These are phyloP conservation scores for Antheraea pernyi DNA, from an alignment of 1,140 invertebrate species.

Conservation along the genomic window DNA sequence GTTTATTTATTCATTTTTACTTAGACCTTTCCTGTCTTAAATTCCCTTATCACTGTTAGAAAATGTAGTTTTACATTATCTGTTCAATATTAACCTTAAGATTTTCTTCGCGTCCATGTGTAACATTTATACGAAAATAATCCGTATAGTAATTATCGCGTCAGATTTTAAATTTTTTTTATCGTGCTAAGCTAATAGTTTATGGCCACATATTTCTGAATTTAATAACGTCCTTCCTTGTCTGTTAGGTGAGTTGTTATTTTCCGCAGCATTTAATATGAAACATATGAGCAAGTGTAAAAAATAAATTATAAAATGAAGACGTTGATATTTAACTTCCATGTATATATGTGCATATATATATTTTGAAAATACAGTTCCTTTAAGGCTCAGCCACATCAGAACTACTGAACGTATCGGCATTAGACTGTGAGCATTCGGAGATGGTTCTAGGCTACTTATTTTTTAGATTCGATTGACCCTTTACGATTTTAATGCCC, in stretches of 20 bases:
- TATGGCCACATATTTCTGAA: not conserved
- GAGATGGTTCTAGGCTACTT: no score
- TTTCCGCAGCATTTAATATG: not conserved
- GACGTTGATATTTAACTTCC: no score
- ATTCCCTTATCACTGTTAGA: slow-evolving; percentile 38
- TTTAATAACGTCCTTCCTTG: not conserved
- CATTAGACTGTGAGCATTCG: no score
- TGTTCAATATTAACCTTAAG: not conserved
- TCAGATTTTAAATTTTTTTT: not conserved
- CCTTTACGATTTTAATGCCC: no score
- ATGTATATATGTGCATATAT: no score
- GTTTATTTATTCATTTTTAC: slow-evolving; percentile 65
- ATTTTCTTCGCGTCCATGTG: not conserved
- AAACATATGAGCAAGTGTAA: not conserved
- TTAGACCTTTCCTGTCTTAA: slow-evolving; percentile 51
- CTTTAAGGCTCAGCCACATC: no score
- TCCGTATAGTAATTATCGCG: not conserved
- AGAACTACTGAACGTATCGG: no score
- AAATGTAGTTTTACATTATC: not conserved
- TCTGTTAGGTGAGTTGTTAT: not conserved
- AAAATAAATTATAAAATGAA: no score
- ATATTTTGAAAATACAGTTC: no score
- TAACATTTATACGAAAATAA: not conserved
- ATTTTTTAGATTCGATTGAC: no score
- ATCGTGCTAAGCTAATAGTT: not conserved